Conservation (phyloP, 2,113 vertebrate genomes). For the Crotalus viridis region DNA sequence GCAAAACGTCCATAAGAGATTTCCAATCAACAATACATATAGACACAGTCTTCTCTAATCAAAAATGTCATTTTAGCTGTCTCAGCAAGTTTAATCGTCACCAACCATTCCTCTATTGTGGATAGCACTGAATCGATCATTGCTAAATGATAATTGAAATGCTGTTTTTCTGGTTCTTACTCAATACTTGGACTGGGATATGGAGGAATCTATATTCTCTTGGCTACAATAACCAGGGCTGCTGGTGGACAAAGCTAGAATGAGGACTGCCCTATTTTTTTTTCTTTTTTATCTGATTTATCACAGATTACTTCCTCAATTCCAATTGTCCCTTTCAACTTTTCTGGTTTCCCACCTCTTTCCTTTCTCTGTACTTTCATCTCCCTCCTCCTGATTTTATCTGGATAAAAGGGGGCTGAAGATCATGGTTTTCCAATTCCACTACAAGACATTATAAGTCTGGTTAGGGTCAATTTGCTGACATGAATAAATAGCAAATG, state of each 20-base stretch:
- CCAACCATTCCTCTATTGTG: background rate
- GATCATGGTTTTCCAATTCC: background rate
- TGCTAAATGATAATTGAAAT: background rate
- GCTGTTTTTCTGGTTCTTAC: background rate
- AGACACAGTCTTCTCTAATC: background rate
- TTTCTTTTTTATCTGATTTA: background rate
- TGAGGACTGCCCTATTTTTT: background rate
- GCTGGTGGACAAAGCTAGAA: background rate
- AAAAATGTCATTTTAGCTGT: background rate
- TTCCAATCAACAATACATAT: background rate
- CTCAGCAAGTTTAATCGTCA: background rate
- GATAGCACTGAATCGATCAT: background rate
- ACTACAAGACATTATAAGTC: background rate
- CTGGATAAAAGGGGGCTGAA: background rate
- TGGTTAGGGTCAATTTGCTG: background rate
- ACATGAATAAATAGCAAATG: background rate
- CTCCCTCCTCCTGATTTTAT: background rate
- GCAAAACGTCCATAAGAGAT: background rate
- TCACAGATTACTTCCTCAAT: background rate
- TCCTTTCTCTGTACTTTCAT: background rate
- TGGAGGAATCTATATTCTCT: background rate
- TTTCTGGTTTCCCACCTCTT: background rate
- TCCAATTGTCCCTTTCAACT: background rate
- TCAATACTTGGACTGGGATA: background rate
- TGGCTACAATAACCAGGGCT: background rate